Conservation (phyloP, 1,140 invertebrate genomes). For the Pseudomyrmex sp. region DNA sequence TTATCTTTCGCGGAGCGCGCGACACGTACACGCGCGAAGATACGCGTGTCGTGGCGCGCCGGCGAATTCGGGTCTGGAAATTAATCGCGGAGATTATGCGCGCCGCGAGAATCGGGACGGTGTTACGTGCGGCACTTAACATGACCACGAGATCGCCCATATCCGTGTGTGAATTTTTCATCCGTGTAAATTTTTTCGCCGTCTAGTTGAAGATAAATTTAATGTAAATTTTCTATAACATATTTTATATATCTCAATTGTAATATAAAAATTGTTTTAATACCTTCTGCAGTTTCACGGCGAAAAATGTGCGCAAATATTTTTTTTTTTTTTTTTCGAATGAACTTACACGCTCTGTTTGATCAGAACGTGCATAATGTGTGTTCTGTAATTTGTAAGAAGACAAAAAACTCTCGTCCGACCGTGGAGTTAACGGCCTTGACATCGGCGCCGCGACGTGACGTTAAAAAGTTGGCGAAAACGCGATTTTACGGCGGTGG, state of each 20-base stretch:
- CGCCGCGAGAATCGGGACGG: constrained; percentile 18
- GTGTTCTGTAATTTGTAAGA: not conserved
- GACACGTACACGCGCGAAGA: constrained; percentile 46
- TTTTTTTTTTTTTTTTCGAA: not conserved
- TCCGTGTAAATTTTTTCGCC: not conserved
- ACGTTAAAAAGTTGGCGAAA: constrained; percentile 45
- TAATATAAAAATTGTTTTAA: not conserved
- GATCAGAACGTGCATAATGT: not conserved
- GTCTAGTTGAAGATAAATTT: not conserved
- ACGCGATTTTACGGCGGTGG: constrained; percentile 30
- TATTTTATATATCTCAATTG: not conserved
- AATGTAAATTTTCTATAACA: not conserved
- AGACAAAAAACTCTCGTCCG: too few relatives aligned
- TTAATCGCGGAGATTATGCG: constrained; percentile 47
- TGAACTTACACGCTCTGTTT: too few relatives aligned
- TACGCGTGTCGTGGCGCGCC: constrained; percentile 29
- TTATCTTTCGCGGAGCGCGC: constrained; percentile 49
- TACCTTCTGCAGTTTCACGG: not conserved
- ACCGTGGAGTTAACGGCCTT: not conserved
- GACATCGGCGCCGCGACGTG: not conserved
- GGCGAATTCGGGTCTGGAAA: constrained; percentile 30
- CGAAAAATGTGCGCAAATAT: not conserved
- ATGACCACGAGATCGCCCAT: not conserved
- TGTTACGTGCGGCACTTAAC: constrained; percentile 12
- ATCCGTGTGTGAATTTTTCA: not conserved